Evolutionary conservation across 2,888 invertebrate genomes (phyloP).

Genomic region (Odontomyia ornata): DNA sequence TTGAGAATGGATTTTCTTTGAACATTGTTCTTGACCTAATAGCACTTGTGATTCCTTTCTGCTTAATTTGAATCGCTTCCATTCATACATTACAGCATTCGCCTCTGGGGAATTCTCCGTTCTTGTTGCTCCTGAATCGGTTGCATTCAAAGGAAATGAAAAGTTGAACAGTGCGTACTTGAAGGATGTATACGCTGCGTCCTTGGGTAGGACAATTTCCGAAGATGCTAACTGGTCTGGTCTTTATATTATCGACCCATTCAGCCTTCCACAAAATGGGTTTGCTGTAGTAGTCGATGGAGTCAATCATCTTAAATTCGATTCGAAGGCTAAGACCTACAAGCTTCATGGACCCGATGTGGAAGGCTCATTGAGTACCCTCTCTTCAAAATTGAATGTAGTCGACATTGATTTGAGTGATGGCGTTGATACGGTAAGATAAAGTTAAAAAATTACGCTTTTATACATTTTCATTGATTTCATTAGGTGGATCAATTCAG

Average conservation of each 20-base stretch:
- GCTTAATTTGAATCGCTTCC: background rate
- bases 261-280: conserved; percentile 76
- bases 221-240: conserved; percentile 77
- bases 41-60: too few relatives aligned
- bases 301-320: conserved; percentile 63
- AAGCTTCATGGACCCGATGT: conserved; percentile 55
- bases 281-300: conserved; percentile 78
- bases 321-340: conserved; percentile 56
- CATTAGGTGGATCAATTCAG: conserved; percentile 52
- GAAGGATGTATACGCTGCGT: conserved; percentile 76
- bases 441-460: conserved; percentile 52
- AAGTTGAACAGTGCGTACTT: conserved; percentile 69
- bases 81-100: conserved; percentile 52
- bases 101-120: conserved; percentile 70
- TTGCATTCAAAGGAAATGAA: conserved; percentile 74
- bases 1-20: too few relatives aligned
- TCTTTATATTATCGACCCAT: conserved; percentile 74
- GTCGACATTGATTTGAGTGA: conserved; percentile 73
- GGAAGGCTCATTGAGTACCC: conserved; percentile 65
- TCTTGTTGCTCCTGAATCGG: conserved; percentile 73
- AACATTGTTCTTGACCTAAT: too few relatives aligned
- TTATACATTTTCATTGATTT: conserved; percentile 41
- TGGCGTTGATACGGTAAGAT: conserved; percentile 71
- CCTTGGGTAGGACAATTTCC: conserved; percentile 77
- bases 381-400: conserved; percentile 69